These are phyloP conservation scores for Atrina japonica DNA, from an alignment of 2,888 invertebrate genomes.

Conservation along the genomic window DNA sequence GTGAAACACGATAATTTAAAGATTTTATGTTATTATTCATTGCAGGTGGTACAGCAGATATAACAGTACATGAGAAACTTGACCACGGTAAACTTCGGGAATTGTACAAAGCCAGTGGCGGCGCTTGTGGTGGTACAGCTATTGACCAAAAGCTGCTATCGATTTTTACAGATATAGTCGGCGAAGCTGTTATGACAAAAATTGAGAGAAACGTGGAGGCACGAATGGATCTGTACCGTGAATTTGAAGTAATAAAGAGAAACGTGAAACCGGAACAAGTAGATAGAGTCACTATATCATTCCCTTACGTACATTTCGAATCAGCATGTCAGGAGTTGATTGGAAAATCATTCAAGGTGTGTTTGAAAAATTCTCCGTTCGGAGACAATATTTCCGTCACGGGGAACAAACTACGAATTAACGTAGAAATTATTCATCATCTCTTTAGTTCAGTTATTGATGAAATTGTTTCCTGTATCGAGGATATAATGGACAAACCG, in stretches of 20 bases:
- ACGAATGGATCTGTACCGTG: conserved; percentile 47
- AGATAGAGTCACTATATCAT: conserved; percentile 39
- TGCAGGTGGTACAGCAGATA: conserved; percentile 53
- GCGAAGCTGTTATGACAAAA: conserved; percentile 37
- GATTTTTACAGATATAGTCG: conserved; percentile 39
- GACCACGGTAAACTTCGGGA: conserved; percentile 45
- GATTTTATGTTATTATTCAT: no score
- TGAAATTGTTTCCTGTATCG: conserved; percentile 48
- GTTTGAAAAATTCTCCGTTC: conserved; percentile 26
- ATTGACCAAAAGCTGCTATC: conserved; percentile 45
- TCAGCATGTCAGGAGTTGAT: conserved; percentile 34
- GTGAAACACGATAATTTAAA: no score
- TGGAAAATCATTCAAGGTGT: conserved; percentile 39
- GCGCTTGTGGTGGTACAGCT: conserved; percentile 52
- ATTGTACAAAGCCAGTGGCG: conserved; percentile 51
- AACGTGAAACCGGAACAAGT: conserved; percentile 34
- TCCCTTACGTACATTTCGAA: conserved; percentile 42
- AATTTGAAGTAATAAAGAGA: conserved; percentile 49
- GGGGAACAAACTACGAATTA: conserved; percentile 45
- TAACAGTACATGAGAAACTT: conserved; percentile 51
- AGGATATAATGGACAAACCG: conserved; percentile 33
- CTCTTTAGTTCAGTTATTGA: conserved; percentile 45
- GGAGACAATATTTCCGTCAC: conserved; percentile 40
- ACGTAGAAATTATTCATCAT: conserved; percentile 33
- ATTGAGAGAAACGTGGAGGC: conserved; percentile 44